A percentile compares a stretch with the other conserved stretches of the same genome.
phyloP scores from a whole-genome alignment of 2,888 invertebrate species.

The Sussaba pulchella region DNA sequence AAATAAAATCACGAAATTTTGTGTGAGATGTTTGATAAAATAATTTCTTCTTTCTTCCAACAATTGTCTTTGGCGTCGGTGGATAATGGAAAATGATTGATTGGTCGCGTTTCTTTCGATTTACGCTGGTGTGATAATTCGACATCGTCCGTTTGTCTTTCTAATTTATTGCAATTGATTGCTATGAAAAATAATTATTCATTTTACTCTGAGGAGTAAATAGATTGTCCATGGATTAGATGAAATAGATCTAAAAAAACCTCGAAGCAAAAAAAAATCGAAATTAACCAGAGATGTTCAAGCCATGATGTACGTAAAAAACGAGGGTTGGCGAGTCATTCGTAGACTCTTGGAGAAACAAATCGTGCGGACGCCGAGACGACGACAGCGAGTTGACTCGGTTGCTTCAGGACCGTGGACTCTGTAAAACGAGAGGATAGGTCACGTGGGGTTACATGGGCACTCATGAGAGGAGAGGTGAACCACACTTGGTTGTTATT shows the following conservation, averaged over 20 bases:
- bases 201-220: neutral
- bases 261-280: too few relatives aligned
- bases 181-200: neutral
- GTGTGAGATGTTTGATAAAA: too few relatives aligned
- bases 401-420: constrained; percentile 43
- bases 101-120: too few relatives aligned
- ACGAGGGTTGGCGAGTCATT: constrained; percentile 38
- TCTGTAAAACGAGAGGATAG: constrained; percentile 65
- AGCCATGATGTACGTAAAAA: constrained; percentile 37
- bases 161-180: neutral
- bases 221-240: too few relatives aligned
- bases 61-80: too few relatives aligned
- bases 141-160: too few relatives aligned
- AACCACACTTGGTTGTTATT: constrained; percentile 21
- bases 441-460: constrained; percentile 59
- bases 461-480: constrained; percentile 17
- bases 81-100: too few relatives aligned
- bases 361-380: constrained; percentile 61
- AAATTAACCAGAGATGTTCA: neutral
- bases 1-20: too few relatives aligned
- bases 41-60: too few relatives aligned
- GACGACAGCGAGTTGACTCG: constrained; percentile 47
- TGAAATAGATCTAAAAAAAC: too few relatives aligned
- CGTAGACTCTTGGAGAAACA: constrained; percentile 55
- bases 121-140: too few relatives aligned